These are phyloP conservation scores for Sphecodes monilicornis DNA, from an alignment of 2,888 invertebrate species.

Conservation along the genomic window DNA sequence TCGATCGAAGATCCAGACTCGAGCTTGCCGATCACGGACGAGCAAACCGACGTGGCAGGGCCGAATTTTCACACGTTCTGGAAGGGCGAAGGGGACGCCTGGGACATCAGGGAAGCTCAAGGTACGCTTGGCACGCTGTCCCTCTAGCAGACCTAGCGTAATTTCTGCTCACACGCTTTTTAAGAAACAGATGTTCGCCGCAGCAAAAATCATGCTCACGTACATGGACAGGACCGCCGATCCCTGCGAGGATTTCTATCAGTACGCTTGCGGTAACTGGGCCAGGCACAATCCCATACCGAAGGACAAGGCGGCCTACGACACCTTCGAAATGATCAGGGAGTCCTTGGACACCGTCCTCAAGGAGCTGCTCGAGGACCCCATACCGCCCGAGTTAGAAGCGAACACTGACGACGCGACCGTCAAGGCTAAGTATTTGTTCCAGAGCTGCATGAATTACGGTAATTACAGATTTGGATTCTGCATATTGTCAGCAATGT, in stretches of 20 bases:
- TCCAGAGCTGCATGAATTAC: slow-evolving; percentile 94
- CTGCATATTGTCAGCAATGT: not conserved
- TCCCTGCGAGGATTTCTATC: slow-evolving; percentile 94
- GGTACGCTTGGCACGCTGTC: slow-evolving; percentile 66
- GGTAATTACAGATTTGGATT: slow-evolving; percentile 75
- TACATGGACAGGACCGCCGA: slow-evolving; percentile 91
- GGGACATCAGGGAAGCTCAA: slow-evolving; percentile 87
- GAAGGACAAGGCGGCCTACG: slow-evolving; percentile 94
- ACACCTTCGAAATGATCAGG: slow-evolving; percentile 95
- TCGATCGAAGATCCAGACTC: slow-evolving; percentile 52
- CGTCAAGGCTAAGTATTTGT: slow-evolving; percentile 93
- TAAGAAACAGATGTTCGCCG: slow-evolving; percentile 56
- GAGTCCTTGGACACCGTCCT: slow-evolving; percentile 91
- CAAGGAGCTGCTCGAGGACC: slow-evolving; percentile 88
- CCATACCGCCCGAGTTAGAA: slow-evolving; percentile 69
- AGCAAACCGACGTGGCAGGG: slow-evolving; percentile 20
- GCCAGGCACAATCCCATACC: slow-evolving; percentile 93
- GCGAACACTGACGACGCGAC: slow-evolving; percentile 87
- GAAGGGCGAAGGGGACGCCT: slow-evolving; percentile 86
- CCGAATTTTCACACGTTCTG: slow-evolving; percentile 84
- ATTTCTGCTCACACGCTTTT: slow-evolving; percentile 60
- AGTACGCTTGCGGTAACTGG: slow-evolving; percentile 95
- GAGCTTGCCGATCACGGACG: slow-evolving; percentile 50
- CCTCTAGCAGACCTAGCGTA: slow-evolving; percentile 33
- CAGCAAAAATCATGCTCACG: slow-evolving; percentile 89